phyloP scores from a whole-genome alignment of 2,113 vertebrate species.

The Saguinus imperator region DNA sequence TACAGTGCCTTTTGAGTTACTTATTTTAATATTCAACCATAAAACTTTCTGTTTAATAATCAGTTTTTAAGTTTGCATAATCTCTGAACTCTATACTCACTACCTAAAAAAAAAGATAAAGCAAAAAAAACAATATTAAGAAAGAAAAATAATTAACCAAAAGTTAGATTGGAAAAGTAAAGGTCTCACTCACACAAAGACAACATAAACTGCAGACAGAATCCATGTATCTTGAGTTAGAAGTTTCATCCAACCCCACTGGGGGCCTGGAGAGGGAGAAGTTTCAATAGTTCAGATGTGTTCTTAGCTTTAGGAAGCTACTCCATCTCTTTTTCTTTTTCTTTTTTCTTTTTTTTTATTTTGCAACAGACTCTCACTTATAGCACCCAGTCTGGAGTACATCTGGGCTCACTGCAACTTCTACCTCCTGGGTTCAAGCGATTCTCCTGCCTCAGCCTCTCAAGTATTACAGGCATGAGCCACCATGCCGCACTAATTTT shows the following conservation, averaged over 20 bases:
- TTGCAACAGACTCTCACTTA: no score
- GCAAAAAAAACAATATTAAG: not conserved
- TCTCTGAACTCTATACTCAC: not conserved
- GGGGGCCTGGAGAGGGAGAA: no score
- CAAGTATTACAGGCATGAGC: no score
- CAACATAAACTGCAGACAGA: not conserved
- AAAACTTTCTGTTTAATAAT: slow-evolving; percentile 56
- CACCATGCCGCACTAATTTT: no score
- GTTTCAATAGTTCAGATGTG: not conserved
- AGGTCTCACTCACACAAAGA: not conserved
- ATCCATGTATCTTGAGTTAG: not conserved
- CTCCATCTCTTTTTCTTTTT: not conserved
- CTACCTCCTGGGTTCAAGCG: no score
- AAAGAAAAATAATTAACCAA: slow-evolving; percentile 19
- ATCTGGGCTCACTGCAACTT: no score
- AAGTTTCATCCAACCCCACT: not conserved
- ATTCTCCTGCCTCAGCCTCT: no score
- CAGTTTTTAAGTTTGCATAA: slow-evolving; percentile 36
- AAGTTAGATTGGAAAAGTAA: not conserved
- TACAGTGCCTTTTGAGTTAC: not conserved
- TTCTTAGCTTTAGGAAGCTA: not conserved
- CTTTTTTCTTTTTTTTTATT: no score
- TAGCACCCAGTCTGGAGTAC: no score
- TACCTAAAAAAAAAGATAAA: not conserved
- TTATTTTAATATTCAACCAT: slow-evolving; percentile 27